Evolutionary conservation across 2,113 vertebrate genomes (phyloP).

Genomic region (Otis tarda): DNA sequence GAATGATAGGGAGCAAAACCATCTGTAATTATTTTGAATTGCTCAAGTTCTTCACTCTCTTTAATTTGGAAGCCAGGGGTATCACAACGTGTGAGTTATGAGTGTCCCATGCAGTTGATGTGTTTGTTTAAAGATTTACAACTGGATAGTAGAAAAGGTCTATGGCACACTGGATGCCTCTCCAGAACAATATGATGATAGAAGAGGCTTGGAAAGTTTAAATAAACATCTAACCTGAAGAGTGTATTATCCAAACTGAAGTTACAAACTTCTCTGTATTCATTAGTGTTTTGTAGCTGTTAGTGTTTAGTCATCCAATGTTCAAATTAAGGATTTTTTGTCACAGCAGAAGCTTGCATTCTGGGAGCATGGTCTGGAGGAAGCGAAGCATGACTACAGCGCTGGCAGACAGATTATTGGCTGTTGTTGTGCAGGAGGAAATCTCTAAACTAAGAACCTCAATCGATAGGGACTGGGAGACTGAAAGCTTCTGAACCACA

Average conservation of each 20-base stretch:
- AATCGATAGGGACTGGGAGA: not conserved
- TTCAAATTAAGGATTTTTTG: constrained; percentile 41
- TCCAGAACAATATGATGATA: not conserved
- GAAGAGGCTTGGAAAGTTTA: not conserved
- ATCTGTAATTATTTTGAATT: not conserved
- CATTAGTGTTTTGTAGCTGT: not conserved
- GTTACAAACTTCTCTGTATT: not conserved
- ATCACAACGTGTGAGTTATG: not conserved
- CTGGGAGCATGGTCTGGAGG: not conserved
- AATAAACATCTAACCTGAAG: not conserved
- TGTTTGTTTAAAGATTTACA: not conserved
- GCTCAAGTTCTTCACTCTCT: not conserved
- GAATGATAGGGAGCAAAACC: not conserved
- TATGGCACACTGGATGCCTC: not conserved
- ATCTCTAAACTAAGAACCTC: not conserved
- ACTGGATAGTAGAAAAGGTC: not conserved
- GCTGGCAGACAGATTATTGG: constrained; percentile 11
- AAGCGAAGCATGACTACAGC: not conserved
- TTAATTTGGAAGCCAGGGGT: not conserved
- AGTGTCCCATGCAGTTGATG: not conserved
- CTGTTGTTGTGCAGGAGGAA: not conserved
- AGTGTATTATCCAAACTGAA: not conserved
- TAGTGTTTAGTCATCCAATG: constrained; percentile 18
- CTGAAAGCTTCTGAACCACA: not conserved
- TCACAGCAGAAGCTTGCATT: not conserved